Percentiles rank a stretch among this genome's conserved stretches.
Evolutionary conservation across 1,140 invertebrate species (phyloP).

Genomic region (Aphaenogaster ashmeadi): DNA sequence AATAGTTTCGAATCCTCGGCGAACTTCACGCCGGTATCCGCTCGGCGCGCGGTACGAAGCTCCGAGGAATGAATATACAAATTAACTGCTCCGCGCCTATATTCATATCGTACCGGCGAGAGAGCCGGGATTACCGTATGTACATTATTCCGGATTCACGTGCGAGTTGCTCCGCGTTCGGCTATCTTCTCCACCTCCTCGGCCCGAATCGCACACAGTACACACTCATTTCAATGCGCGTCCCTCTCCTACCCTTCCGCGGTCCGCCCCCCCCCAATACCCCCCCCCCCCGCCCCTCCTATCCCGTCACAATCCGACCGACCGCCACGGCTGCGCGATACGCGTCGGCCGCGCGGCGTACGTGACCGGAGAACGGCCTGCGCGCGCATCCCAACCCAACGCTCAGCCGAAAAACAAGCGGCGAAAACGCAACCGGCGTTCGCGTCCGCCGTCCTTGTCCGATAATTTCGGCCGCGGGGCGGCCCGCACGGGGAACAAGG

Average conservation of each 20-base stretch:
- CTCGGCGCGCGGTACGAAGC: background rate
- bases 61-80: background rate
- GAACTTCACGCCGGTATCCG: background rate
- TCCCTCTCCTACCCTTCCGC: background rate
- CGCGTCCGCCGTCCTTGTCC: conserved; percentile 61
- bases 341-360: conserved; percentile 58
- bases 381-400: conserved; percentile 68
- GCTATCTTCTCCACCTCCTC: background rate
- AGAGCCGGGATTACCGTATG: background rate
- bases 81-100: background rate
- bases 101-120: background rate
- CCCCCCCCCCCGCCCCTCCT: background rate
- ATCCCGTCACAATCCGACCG: background rate
- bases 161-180: background rate
- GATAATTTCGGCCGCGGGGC: background rate
- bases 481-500: conserved; percentile 6
- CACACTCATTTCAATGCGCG: background rate
- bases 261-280: background rate
- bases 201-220: background rate
- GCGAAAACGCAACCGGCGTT: conserved; percentile 26
- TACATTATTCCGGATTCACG: background rate
- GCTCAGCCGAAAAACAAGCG: conserved; percentile 43
- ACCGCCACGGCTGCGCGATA: background rate
- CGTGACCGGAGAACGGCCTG: conserved; percentile 71
- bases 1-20: background rate